phyloP scores from a whole-genome alignment of 2,797 vertebrate species.

The Sciurus vulgaris region DNA sequence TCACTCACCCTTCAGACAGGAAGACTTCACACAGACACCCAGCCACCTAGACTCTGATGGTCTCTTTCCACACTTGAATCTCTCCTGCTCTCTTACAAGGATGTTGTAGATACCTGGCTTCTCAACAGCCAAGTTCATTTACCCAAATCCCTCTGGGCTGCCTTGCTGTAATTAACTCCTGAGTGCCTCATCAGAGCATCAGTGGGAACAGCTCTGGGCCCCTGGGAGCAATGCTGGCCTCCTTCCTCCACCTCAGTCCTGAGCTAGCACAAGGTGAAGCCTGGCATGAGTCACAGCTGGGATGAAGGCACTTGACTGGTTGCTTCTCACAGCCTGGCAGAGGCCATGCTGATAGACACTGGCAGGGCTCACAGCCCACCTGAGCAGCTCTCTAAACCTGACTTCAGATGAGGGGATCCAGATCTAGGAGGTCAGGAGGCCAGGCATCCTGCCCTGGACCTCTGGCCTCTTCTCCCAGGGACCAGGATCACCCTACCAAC shows the following conservation, averaged over 20 bases:
- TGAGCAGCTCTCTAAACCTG: background rate
- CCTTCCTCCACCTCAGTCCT: background rate
- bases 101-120: background rate
- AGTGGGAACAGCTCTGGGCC: background rate
- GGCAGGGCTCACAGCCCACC: background rate
- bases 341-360: background rate
- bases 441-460: background rate
- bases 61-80: background rate
- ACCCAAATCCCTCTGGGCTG: conserved; percentile 29
- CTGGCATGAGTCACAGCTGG: background rate
- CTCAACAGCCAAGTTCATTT: conserved; percentile 38
- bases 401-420: background rate
- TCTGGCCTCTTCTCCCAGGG: background rate
- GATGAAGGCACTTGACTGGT: background rate
- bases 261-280: background rate
- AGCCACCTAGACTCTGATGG: background rate
- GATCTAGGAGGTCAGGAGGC: background rate
- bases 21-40: background rate
- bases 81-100: background rate
- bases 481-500: background rate
- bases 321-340: background rate
- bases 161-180: conserved; percentile 62
- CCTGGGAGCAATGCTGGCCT: background rate
- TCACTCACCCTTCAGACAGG: background rate
- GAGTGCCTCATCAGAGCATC: background rate